A percentile compares a stretch with the other conserved stretches of the same genome.
phyloP scores from a whole-genome alignment of 2,797 vertebrate species.

The Anabas testudineus region DNA sequence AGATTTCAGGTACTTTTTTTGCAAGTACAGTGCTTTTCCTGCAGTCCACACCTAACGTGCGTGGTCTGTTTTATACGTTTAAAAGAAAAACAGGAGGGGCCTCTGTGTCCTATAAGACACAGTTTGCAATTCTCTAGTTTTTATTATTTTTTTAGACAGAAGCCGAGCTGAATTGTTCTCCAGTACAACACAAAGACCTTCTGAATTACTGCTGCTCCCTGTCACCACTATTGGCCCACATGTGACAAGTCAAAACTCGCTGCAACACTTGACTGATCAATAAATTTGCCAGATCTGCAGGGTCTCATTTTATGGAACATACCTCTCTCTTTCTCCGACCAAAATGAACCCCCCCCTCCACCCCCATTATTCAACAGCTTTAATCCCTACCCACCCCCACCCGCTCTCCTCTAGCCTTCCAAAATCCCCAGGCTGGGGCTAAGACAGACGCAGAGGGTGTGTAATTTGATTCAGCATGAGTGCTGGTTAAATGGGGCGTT shows the following conservation, averaged over 20 bases:
- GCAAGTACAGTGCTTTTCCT: conserved; percentile 54
- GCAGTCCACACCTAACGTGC: conserved; percentile 37
- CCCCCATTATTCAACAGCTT: conserved; percentile 73
- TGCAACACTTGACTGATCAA: conserved; percentile 50
- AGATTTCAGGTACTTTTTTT: conserved; percentile 53
- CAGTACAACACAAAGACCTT: conserved; percentile 26
- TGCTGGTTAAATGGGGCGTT: conserved; percentile 85
- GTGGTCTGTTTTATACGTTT: conserved; percentile 36
- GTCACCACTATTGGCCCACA: conserved; percentile 33
- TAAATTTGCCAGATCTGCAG: conserved; percentile 61
- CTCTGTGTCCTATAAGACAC: conserved; percentile 42
- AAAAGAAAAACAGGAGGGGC: conserved; percentile 9
- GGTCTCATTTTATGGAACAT: conserved; percentile 50
- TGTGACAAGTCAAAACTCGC: conserved; percentile 39
- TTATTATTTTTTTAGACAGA: conserved; percentile 61
- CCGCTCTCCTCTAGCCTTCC: conserved; percentile 65
- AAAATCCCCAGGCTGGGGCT: conserved; percentile 80
- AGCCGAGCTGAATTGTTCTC: conserved; percentile 57
- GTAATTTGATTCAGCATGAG: conserved; percentile 87
- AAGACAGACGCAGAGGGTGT: conserved; percentile 82
- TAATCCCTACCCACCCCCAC: conserved; percentile 75
- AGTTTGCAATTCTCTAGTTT: conserved; percentile 32
- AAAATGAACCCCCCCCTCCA: conserved; percentile 32
- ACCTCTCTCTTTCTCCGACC: conserved; percentile 62
- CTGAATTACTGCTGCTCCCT: conserved; percentile 37